Evolutionary conservation across 2,113 vertebrate species (phyloP).

Genomic region (Pollimyrus isidori): DNA sequence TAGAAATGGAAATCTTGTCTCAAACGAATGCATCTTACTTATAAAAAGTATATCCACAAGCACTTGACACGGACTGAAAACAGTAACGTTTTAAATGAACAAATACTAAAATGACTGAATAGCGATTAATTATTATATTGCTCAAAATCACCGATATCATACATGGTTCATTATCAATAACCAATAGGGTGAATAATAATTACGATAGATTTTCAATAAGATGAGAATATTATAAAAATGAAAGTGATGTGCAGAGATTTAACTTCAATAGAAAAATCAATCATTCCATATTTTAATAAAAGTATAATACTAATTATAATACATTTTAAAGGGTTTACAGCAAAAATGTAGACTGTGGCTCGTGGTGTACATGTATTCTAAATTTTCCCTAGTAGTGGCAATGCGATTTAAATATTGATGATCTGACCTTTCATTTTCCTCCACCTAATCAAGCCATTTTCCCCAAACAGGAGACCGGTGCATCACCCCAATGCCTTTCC

Average conservation of each 20-base stretch:
- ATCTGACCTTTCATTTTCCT: conserved; percentile 73
- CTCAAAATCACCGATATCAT: not conserved
- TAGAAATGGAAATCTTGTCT: not conserved
- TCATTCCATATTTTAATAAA: not conserved
- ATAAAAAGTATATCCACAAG: not conserved
- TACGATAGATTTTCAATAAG: not conserved
- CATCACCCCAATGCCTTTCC: conserved; percentile 69
- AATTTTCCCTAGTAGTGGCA: conserved; percentile 50
- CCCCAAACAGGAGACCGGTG: conserved; percentile 61
- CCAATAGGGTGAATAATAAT: not conserved
- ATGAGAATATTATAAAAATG: not conserved
- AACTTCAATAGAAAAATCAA: not conserved
- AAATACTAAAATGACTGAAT: not conserved
- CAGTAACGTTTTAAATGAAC: not conserved
- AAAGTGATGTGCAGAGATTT: not conserved
- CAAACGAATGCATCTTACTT: not conserved
- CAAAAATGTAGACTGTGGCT: not conserved
- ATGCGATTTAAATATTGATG: conserved; percentile 80
- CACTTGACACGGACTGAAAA: not conserved
- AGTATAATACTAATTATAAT: not conserved
- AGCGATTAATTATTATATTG: not conserved
- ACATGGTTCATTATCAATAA: not conserved
- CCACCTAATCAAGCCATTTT: conserved; percentile 70
- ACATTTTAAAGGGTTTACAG: not conserved
- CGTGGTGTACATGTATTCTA: not conserved